phyloP scores from a whole-genome alignment of 2,113 vertebrate genomes.

The Tympanuchus pallidicinctus region DNA sequence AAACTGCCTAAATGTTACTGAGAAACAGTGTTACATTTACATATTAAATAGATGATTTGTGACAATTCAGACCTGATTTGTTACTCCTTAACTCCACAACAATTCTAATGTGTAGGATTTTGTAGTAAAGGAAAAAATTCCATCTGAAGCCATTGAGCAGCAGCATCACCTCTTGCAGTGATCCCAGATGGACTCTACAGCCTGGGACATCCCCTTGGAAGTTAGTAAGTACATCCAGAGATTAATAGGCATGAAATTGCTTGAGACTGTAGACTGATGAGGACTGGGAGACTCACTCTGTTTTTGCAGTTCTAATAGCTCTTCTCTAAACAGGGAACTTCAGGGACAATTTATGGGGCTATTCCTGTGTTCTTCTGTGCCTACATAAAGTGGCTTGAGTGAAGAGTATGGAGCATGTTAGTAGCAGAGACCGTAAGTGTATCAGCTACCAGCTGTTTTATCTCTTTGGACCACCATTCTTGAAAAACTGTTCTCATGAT shows the following conservation, averaged over 20 bases:
- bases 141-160: not conserved
- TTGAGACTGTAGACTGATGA: not conserved
- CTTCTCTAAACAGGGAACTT: not conserved
- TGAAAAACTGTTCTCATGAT: not conserved
- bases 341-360: not conserved
- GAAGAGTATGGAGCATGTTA: fast-evolving
- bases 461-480: not conserved
- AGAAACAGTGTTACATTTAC: not conserved
- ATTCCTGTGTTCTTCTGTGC: not conserved
- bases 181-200: not conserved
- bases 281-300: not conserved
- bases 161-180: not conserved
- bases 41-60: not conserved
- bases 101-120: not conserved
- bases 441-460: not conserved
- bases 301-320: not conserved
- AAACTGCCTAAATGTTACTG: not conserved
- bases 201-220: not conserved
- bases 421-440: not conserved
- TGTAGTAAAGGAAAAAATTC: not conserved
- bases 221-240: not conserved
- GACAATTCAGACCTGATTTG: not conserved
- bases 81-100: not conserved
- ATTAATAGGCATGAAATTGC: not conserved
- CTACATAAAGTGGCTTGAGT: not conserved